Conservation (phyloP, 2,888 invertebrate genomes). For the Piscicola geometra region DNA sequence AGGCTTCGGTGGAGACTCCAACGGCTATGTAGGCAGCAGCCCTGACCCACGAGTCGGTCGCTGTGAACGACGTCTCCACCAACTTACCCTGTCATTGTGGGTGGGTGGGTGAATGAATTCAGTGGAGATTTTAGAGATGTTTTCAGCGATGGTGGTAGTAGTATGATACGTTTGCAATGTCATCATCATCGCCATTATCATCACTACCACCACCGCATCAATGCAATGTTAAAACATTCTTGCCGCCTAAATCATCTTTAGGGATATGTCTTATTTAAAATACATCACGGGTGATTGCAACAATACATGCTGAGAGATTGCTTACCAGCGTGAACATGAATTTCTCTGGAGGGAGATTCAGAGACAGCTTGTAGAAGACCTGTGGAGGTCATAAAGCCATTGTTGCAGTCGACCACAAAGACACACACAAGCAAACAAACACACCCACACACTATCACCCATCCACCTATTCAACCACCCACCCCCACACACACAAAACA, state of each 20-base stretch:
- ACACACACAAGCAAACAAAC: too few relatives aligned
- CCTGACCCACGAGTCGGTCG: slow-evolving; percentile 63
- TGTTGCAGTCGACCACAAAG: too few relatives aligned
- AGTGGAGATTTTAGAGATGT: neutral
- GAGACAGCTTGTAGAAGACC: slow-evolving; percentile 69
- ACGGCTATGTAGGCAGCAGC: slow-evolving; percentile 70
- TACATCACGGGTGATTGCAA: too few relatives aligned
- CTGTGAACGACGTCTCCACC: slow-evolving; percentile 66
- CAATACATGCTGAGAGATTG: too few relatives aligned
- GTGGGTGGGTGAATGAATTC: neutral
- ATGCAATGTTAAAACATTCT: too few relatives aligned
- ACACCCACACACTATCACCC: too few relatives aligned
- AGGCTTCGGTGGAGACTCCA: slow-evolving; percentile 74
- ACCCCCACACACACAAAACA: too few relatives aligned
- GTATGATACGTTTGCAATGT: neutral
- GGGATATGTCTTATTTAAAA: too few relatives aligned
- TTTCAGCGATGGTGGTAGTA: neutral
- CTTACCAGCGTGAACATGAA: slow-evolving; percentile 69
- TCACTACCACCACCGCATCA: too few relatives aligned
- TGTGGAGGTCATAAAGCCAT: slow-evolving; percentile 43
- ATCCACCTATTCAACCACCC: too few relatives aligned
- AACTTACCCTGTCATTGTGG: slow-evolving; percentile 57
- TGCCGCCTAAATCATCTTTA: too few relatives aligned
- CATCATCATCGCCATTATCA: neutral
- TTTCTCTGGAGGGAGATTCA: slow-evolving; percentile 72